phyloP scores from a whole-genome alignment of 2,888 invertebrate species.

The Orthonevra nobilis region DNA sequence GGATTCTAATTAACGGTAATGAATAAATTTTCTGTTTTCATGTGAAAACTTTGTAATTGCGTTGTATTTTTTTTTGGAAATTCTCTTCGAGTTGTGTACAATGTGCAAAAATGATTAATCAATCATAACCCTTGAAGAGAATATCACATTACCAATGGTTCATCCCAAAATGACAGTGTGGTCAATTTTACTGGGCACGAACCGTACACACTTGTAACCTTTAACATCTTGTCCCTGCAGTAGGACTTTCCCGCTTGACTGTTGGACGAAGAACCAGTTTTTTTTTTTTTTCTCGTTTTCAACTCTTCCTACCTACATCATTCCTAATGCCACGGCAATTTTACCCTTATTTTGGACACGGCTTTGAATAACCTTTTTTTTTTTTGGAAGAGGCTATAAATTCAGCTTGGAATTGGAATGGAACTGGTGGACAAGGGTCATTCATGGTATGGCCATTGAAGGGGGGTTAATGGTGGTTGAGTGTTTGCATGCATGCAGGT shows the following conservation, averaged over 20 bases:
- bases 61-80: background rate
- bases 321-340: slow-evolving; percentile 49
- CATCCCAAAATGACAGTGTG: slow-evolving; percentile 71
- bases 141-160: slow-evolving; percentile 67
- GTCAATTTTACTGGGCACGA: slow-evolving; percentile 71
- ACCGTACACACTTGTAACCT: slow-evolving; percentile 71
- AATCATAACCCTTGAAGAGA: slow-evolving; percentile 56
- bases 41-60: background rate
- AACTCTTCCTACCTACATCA: slow-evolving; percentile 40
- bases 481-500: slow-evolving; percentile 68
- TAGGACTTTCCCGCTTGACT: slow-evolving; percentile 22
- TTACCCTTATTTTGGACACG: slow-evolving; percentile 60
- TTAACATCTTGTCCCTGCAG: slow-evolving; percentile 51
- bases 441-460: slow-evolving; percentile 57
- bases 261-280: slow-evolving; percentile 51
- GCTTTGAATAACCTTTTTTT: background rate
- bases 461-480: slow-evolving; percentile 70
- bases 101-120: slow-evolving; percentile 70
- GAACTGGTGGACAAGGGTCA: slow-evolving; percentile 68
- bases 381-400: slow-evolving; percentile 38
- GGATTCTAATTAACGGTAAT: slow-evolving; percentile 40
- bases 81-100: too few species aligned
- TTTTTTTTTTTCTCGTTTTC: slow-evolving; percentile 28
- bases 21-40: background rate
- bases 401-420: slow-evolving; percentile 58